phyloP scores from a whole-genome alignment of 1,140 invertebrate species.

The Stratiolaelaps scimitus region DNA sequence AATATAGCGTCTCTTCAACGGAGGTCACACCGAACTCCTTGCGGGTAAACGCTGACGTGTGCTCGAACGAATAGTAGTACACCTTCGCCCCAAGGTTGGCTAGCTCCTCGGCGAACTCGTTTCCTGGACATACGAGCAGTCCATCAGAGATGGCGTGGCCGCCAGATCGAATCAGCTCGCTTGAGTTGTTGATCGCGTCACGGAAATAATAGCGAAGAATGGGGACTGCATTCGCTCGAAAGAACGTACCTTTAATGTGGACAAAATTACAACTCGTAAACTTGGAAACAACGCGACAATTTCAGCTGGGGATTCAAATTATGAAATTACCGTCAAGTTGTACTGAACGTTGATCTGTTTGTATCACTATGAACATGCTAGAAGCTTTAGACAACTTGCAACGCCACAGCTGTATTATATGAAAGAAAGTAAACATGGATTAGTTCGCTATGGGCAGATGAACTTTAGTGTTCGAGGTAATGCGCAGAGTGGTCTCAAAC shows the following conservation, averaged over 20 bases:
- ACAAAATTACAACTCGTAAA: too few relatives aligned
- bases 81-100: conserved; percentile 9
- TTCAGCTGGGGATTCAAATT: too few relatives aligned
- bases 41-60: conserved; percentile 3
- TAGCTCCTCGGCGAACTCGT: conserved; percentile 12
- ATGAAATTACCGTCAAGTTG: too few relatives aligned
- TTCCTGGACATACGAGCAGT: conserved; percentile 12
- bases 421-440: too few relatives aligned
- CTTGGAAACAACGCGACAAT: too few relatives aligned
- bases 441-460: too few relatives aligned
- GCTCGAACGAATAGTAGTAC: conserved; percentile 24
- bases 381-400: too few relatives aligned
- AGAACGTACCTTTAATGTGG: conserved; percentile 18
- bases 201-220: conserved; percentile 11
- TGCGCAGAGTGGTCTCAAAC: too few relatives aligned
- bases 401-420: too few relatives aligned
- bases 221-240: conserved; percentile 16
- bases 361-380: too few relatives aligned
- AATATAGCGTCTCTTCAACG: not conserved
- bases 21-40: conserved; percentile 7
- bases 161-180: not conserved
- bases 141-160: conserved; percentile 2
- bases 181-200: not conserved
- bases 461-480: too few relatives aligned
- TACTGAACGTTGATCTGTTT: too few relatives aligned